Percentiles rank a stretch among this genome's conserved stretches.
These are phyloP conservation scores for Astreopora myriophthalma DNA, from an alignment of 64 coral and sea anemone genomes.

Conservation along the genomic window DNA sequence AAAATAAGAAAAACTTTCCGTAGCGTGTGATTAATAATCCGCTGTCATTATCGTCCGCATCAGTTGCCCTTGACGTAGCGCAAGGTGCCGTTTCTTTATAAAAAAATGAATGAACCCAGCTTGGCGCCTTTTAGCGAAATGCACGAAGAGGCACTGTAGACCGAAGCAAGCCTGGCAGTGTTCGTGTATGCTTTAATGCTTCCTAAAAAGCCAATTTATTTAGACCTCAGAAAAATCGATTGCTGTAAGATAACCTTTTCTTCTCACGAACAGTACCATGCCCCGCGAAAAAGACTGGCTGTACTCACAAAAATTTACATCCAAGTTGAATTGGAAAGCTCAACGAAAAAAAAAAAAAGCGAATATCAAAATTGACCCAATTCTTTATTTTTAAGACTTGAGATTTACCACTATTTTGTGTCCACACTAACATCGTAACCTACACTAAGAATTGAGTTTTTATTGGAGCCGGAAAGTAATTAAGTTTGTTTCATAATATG, in stretches of 20 bases:
- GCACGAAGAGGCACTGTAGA: neutral
- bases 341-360: no score
- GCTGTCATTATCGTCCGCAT: neutral
- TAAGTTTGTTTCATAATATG: neutral
- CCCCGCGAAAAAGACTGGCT: no score
- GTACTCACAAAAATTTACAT: no score
- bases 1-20: neutral
- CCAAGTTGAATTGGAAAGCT: no score
- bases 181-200: neutral
- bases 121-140: neutral
- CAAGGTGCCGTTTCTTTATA: conserved; percentile 8
- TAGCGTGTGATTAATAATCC: conserved; percentile 13
- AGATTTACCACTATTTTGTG: neutral
- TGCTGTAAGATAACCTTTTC: no score
- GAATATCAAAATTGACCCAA: no score
- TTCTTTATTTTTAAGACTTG: no score
- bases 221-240: no score
- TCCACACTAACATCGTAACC: neutral
- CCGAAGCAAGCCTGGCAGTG: neutral
- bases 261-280: no score
- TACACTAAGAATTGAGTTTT: neutral
- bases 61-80: neutral
- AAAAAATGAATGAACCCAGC: neutral
- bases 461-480: neutral
- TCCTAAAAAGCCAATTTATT: no score